A percentile compares a stretch with the other conserved stretches of the same genome.
phyloP scores from a whole-genome alignment of 2,113 vertebrate species.

The Mus spicilegus region DNA sequence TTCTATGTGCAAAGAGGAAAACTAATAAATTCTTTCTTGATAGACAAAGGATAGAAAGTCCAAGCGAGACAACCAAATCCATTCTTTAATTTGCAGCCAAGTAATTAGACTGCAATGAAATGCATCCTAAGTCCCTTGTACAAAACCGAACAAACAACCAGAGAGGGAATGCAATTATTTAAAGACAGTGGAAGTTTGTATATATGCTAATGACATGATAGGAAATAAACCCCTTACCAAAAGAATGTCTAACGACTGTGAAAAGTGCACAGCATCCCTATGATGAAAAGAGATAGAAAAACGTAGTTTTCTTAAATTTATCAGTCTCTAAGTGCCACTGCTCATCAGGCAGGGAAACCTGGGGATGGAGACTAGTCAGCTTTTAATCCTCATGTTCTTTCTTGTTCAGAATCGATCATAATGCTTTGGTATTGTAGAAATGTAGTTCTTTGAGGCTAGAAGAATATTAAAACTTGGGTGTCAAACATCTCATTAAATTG shows the following conservation, averaged over 20 bases:
- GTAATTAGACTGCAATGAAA: slow-evolving; percentile 46
- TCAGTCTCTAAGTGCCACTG: not conserved
- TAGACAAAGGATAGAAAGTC: slow-evolving; percentile 15
- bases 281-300: slow-evolving; percentile 50
- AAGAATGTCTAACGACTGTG: slow-evolving; percentile 34
- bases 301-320: slow-evolving; percentile 43
- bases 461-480: slow-evolving; percentile 57
- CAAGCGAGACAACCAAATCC: not conserved
- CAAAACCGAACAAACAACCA: slow-evolving; percentile 25
- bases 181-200: not conserved
- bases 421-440: slow-evolving; percentile 28
- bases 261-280: slow-evolving; percentile 5
- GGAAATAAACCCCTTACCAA: slow-evolving; percentile 38
- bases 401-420: slow-evolving; percentile 62
- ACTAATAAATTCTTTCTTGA: slow-evolving; percentile 61
- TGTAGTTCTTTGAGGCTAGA: slow-evolving; percentile 45
- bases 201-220: not conserved
- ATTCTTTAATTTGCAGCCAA: slow-evolving; percentile 49
- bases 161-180: slow-evolving; percentile 40
- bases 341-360: slow-evolving; percentile 22
- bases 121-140: slow-evolving; percentile 34
- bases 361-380: not conserved
- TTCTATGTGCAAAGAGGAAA: slow-evolving; percentile 44
- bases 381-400: slow-evolving; percentile 54
- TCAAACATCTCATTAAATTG: slow-evolving; percentile 65